These are phyloP conservation scores for Colletes gigas DNA, from an alignment of 1,140 invertebrate genomes.

Conservation along the genomic window DNA sequence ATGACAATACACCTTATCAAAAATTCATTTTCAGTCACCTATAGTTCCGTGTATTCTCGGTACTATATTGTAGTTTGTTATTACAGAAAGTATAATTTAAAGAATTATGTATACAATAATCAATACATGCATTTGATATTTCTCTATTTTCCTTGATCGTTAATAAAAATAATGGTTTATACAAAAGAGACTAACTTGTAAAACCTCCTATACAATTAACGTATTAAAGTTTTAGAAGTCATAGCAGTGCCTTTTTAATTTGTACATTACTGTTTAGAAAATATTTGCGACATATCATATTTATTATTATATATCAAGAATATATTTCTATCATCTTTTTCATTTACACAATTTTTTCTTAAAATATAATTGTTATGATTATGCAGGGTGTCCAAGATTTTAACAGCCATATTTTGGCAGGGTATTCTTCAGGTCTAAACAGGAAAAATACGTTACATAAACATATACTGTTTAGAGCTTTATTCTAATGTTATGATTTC, in stretches of 20 bases:
- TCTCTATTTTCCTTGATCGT: neutral
- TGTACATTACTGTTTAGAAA: neutral
- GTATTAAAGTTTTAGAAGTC: conserved; percentile 3
- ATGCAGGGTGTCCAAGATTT: neutral
- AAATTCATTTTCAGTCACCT: too few species aligned
- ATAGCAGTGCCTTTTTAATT: conserved; percentile 33
- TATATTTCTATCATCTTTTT: conserved; percentile 13
- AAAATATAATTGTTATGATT: conserved; percentile 24
- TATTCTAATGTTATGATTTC: too few species aligned
- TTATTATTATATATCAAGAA: conserved; percentile 4
- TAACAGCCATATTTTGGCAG: too few species aligned
- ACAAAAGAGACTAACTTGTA: conserved; percentile 17
- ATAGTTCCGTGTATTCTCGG: too few species aligned
- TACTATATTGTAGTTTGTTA: neutral
- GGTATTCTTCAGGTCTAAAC: too few species aligned
- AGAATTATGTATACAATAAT: conserved; percentile 8
- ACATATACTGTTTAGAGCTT: too few species aligned
- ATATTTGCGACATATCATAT: conserved; percentile 18
- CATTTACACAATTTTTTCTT: neutral
- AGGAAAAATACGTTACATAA: too few species aligned
- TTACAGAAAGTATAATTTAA: neutral
- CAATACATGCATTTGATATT: neutral
- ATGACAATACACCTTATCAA: too few species aligned
- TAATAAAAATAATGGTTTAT: neutral
- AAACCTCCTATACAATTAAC: conserved; percentile 15